Conservation (phyloP, 2,888 invertebrate species). For the Deilephila elpenor region DNA sequence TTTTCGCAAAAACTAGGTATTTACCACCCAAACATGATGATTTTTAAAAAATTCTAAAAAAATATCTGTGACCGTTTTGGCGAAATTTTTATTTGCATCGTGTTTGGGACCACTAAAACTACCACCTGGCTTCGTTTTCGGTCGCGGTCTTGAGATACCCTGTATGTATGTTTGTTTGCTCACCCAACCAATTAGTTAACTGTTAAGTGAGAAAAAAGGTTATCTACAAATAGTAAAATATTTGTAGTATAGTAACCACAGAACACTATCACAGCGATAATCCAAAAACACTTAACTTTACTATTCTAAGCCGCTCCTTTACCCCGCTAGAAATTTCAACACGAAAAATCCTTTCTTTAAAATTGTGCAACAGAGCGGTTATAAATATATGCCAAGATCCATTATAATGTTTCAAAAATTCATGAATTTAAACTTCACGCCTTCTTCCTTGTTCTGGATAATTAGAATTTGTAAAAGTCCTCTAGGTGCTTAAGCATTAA, state of each 20-base stretch:
- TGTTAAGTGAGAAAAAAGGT: neutral
- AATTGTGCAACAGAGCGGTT: neutral
- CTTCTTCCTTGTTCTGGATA: constrained; percentile 14
- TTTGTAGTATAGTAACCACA: neutral
- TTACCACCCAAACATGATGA: too few relatives aligned
- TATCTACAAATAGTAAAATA: neutral
- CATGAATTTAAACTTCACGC: constrained; percentile 1
- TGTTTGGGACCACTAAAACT: too few relatives aligned
- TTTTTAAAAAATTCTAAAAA: too few relatives aligned
- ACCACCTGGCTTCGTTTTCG: too few relatives aligned
- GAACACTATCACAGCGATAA: neutral
- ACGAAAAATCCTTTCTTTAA: neutral
- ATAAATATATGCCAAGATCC: constrained; percentile 11
- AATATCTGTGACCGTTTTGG: too few relatives aligned
- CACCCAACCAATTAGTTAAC: neutral
- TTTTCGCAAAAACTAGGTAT: too few relatives aligned
- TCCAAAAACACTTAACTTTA: neutral
- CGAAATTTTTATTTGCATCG: too few relatives aligned
- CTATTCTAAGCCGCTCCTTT: neutral
- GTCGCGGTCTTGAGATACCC: too few relatives aligned
- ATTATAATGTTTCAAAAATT: constrained; percentile 17
- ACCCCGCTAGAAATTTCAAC: neutral
- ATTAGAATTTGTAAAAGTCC: constrained; percentile 23
- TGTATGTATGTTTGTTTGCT: too few relatives aligned
- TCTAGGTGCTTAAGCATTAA: constrained; percentile 8